A percentile compares a stretch with the other conserved stretches of the same genome.
These are phyloP conservation scores for Microctonus aethiopoides DNA, from an alignment of 2,888 invertebrate genomes.

Conservation along the genomic window DNA sequence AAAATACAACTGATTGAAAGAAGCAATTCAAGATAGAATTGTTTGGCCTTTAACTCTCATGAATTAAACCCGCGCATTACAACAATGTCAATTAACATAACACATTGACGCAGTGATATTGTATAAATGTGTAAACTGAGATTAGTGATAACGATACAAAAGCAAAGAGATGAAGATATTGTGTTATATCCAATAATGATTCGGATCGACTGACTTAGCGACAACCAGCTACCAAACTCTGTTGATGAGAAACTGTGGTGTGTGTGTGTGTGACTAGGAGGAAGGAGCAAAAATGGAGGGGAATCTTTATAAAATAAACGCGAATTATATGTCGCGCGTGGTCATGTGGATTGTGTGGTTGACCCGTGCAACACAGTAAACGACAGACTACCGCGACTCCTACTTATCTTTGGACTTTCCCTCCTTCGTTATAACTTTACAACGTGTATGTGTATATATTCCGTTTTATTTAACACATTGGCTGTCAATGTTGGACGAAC, in stretches of 20 bases:
- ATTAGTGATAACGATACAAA: background rate
- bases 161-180: background rate
- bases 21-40: no score
- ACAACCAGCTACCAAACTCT: constrained; percentile 40
- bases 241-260: constrained; percentile 17
- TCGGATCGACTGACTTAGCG: constrained; percentile 30
- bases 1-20: no score
- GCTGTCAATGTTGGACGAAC: constrained; percentile 34
- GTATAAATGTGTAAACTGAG: background rate
- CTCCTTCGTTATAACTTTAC: constrained; percentile 48
- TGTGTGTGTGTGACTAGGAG: no score
- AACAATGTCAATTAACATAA: no score
- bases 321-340: constrained; percentile 27
- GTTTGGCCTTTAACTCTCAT: no score
- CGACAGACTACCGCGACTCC: constrained; percentile 50
- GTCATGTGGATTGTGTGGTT: constrained; percentile 48
- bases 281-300: constrained; percentile 20
- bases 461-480: constrained; percentile 45
- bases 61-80: background rate
- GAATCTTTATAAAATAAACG: constrained; percentile 17
- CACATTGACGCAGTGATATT: no score
- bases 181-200: constrained; percentile 6
- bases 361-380: constrained; percentile 49
- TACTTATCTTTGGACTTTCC: constrained; percentile 66
- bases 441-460: no score